Conservation (phyloP, 2,113 vertebrate genomes). For the Platysteira castanea region DNA sequence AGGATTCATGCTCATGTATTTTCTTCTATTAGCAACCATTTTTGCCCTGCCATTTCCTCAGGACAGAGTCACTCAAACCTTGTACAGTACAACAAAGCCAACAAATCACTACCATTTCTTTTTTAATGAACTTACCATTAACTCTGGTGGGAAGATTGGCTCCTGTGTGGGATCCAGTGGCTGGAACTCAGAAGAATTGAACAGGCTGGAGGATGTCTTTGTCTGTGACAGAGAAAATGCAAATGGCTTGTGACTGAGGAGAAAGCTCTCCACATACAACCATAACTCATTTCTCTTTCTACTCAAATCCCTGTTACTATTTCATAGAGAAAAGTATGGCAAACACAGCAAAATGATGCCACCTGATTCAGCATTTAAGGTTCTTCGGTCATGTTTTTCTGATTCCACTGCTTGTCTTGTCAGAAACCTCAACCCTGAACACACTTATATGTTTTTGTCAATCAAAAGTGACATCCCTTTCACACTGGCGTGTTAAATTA, state of each 20-base stretch:
- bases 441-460: neutral
- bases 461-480: neutral
- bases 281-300: neutral
- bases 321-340: neutral
- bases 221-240: slow-evolving; percentile 42
- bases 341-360: neutral
- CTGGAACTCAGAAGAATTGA: slow-evolving; percentile 80
- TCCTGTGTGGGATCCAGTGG: slow-evolving; percentile 93
- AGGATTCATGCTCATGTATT: neutral
- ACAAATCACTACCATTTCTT: neutral
- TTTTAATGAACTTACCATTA: slow-evolving; percentile 76
- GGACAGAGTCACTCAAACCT: neutral
- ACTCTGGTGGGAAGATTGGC: slow-evolving; percentile 92
- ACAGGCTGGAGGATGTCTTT: slow-evolving; percentile 66
- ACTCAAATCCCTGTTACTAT: neutral
- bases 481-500: neutral
- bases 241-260: neutral
- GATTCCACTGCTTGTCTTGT: neutral
- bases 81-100: neutral
- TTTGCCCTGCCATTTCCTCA: neutral
- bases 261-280: neutral
- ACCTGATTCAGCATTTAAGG: neutral
- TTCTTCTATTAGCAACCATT: neutral
- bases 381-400: neutral
- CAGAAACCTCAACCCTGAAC: neutral